These are phyloP conservation scores for Rhorus exstirpatorius DNA, from an alignment of 2,888 invertebrate species.

Conservation along the genomic window DNA sequence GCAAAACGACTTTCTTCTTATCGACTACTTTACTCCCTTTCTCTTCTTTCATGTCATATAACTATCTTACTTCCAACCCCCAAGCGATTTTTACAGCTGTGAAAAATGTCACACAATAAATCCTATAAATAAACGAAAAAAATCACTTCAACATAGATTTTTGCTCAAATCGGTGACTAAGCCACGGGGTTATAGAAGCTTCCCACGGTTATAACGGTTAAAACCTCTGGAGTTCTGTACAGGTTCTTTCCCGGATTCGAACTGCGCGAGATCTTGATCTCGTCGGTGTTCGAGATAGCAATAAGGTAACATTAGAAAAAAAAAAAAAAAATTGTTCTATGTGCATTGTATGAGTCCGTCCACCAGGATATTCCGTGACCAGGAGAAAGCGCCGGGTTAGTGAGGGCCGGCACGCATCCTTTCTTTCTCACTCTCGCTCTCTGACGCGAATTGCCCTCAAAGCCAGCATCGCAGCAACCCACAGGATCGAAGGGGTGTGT, in stretches of 20 bases:
- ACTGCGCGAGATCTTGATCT: slow-evolving; percentile 29
- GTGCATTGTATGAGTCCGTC: slow-evolving; percentile 64
- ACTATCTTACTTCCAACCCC: slow-evolving; percentile 55
- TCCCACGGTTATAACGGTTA: slow-evolving; percentile 67
- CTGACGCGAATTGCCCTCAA: slow-evolving; percentile 45
- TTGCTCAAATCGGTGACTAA: slow-evolving; percentile 48
- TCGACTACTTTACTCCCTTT: not conserved
- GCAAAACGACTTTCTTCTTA: not conserved
- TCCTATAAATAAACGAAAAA: slow-evolving; percentile 10
- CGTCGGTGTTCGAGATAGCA: slow-evolving; percentile 26
- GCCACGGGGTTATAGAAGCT: slow-evolving; percentile 71
- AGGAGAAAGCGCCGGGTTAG: slow-evolving; percentile 71
- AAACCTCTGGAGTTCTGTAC: slow-evolving; percentile 59
- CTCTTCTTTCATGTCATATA: slow-evolving; percentile 10
- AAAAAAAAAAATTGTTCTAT: slow-evolving; percentile 26
- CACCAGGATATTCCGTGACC: slow-evolving; percentile 65
- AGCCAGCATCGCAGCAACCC: slow-evolving; percentile 60
- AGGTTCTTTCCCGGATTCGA: slow-evolving; percentile 40
- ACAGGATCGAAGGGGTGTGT: slow-evolving; percentile 50
- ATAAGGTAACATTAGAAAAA: slow-evolving; percentile 20
- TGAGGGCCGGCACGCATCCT: slow-evolving; percentile 54
- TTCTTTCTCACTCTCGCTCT: slow-evolving; percentile 32
- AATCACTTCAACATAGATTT: slow-evolving; percentile 28
- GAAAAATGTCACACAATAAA: slow-evolving; percentile 44
- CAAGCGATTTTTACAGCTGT: slow-evolving; percentile 73